Base-by-base conservation (phyloP, 2,797 vertebrate genomes). In the Hapalemur alaotrensis region DNA sequence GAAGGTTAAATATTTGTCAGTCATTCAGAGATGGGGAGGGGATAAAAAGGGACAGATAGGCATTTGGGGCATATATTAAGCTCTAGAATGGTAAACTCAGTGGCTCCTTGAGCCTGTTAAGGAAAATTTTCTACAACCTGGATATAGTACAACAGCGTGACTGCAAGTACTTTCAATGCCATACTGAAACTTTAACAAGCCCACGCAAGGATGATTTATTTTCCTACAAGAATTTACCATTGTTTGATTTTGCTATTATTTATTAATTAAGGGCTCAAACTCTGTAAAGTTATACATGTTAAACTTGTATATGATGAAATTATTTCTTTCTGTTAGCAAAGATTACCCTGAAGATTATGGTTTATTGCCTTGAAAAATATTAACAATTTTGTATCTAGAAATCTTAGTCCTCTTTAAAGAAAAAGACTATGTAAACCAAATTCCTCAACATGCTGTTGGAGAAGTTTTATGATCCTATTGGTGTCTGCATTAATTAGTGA, bases 321-420 rank as follows among this genome's bases (percentile, higher is more conserved):
- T 2, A 80, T 87, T 91, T 96, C 11, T 65, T n/a, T 94, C 32
- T 86, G 22, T 13, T 61, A 52, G 32, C 80, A 92, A 92, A 93
- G 63, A 89, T 79, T 52, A 87, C 20, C 22, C 59, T 86, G 76
- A 63, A 63, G 79, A 76, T 93, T 82, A 57, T 59, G 14, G 65
- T 50, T 89, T 70, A 76, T 84, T 92, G 52, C 75, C 54, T 2
- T 73, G 20, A 95, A 91, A 38, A 50, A 59, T 9, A 57, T 48
- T n/a, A 79, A 86, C 41, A 69, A 38, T 83, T 83, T 59, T 78
- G 5, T 48, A 46, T 48, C 30, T 35, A 86, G 89, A 94, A 80
- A 75, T 75, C 46, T 80, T 85, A 69, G 38, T 75, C n/a, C 13
- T 78, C 1, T 50, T 95, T 76, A 81, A 92, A 83, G 32, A 84